These are phyloP conservation scores for Tetramorium bicarinatum DNA, from an alignment of 2,888 invertebrate genomes.

Conservation along the genomic window DNA sequence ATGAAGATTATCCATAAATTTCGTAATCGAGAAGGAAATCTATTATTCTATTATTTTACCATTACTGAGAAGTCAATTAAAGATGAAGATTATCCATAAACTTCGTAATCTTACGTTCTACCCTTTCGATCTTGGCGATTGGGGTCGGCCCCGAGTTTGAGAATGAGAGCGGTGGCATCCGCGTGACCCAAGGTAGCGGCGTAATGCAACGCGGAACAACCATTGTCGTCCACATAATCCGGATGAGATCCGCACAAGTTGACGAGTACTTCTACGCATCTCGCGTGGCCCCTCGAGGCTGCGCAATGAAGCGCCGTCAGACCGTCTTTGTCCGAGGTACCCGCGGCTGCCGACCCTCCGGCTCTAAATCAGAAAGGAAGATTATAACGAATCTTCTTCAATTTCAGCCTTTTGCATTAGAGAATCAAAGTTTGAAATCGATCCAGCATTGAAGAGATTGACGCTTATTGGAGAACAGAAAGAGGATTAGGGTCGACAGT, in stretches of 20 bases:
- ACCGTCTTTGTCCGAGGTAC: constrained; percentile 93
- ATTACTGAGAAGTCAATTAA: neutral
- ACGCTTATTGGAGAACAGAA: neutral
- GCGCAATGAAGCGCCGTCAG: constrained; percentile 98
- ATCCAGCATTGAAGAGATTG: neutral
- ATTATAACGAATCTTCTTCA: neutral
- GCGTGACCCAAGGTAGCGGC: constrained; percentile 98
- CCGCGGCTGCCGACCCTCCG: constrained; percentile 87
- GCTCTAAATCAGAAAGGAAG: constrained; percentile 74
- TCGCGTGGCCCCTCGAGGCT: constrained; percentile 97
- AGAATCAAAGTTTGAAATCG: neutral
- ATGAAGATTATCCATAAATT: neutral
- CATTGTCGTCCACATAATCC: constrained; percentile 95
- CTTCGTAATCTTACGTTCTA: constrained; percentile 89
- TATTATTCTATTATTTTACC: neutral
- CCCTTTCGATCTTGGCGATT: constrained; percentile 97
- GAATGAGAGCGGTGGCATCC: constrained; percentile 95
- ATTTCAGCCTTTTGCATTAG: neutral
- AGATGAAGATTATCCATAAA: neutral
- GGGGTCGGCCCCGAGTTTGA: constrained; percentile 96
- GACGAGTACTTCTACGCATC: constrained; percentile 95
- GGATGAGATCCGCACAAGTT: constrained; percentile 95
- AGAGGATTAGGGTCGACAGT: neutral
- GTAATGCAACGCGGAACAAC: constrained; percentile 98
- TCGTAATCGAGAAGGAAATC: neutral